Conservation (phyloP, 1,140 invertebrate species). For the Mamestra configurata region DNA sequence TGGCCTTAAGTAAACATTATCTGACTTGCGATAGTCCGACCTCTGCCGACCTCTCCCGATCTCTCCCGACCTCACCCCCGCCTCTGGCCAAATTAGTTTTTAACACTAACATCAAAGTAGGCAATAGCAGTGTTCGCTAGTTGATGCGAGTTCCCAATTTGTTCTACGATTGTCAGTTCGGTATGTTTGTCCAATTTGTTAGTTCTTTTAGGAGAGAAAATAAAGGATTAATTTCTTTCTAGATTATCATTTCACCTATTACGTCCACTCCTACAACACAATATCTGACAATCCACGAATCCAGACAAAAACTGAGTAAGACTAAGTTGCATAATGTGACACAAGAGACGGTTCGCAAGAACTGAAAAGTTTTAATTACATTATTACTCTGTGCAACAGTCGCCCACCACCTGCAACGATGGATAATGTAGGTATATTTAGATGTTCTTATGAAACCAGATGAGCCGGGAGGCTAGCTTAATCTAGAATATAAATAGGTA, state of each 20-base stretch:
- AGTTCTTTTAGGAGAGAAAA: neutral
- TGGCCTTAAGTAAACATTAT: constrained; percentile 62
- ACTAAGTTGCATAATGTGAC: neutral
- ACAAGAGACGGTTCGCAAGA: neutral
- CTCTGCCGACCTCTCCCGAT: constrained; percentile 21
- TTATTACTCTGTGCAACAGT: neutral
- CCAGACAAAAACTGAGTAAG: neutral
- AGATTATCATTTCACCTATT: neutral
- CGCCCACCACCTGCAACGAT: neutral
- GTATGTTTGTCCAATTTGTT: neutral
- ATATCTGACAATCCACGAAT: neutral
- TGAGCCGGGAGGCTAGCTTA: neutral
- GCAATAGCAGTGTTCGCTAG: constrained; percentile 40
- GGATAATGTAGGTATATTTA: neutral
- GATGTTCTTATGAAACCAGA: neutral
- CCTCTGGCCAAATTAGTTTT: constrained; percentile 64
- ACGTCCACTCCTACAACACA: neutral
- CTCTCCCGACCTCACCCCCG: constrained; percentile 49
- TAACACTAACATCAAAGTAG: constrained; percentile 58
- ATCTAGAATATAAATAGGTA: neutral
- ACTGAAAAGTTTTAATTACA: constrained; percentile 6
- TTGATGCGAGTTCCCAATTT: constrained; percentile 40
- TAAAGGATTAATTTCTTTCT: neutral
- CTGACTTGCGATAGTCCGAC: constrained; percentile 52
- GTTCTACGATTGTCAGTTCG: constrained; percentile 8